Evolutionary conservation across 2,888 invertebrate genomes (phyloP).

Genomic region (Nineta flava): DNA sequence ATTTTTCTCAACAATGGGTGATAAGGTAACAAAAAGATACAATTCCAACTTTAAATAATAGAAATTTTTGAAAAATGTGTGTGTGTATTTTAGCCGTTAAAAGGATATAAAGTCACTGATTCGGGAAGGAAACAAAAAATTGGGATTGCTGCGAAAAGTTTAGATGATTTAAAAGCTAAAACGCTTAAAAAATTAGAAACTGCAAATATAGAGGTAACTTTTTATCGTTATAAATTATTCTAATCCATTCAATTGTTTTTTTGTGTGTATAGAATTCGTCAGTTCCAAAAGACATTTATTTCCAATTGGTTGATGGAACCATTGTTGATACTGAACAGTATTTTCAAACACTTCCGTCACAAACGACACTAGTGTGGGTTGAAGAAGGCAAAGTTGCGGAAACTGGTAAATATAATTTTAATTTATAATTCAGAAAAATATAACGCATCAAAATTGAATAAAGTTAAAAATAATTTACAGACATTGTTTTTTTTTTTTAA

Average conservation of each 20-base stretch:
- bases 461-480: not conserved
- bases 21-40: not conserved
- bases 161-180: slow-evolving; percentile 49
- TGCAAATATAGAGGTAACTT: slow-evolving; percentile 16
- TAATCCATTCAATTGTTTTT: not conserved
- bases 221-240: not conserved
- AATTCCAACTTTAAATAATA: not conserved
- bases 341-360: slow-evolving; percentile 53
- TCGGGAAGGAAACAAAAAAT: slow-evolving; percentile 48
- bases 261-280: not conserved
- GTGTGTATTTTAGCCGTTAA: slow-evolving; percentile 27
- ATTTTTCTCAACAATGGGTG: not conserved
- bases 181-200: slow-evolving; percentile 46
- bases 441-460: not conserved
- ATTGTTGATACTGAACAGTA: slow-evolving; percentile 61
- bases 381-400: slow-evolving; percentile 24
- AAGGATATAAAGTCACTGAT: slow-evolving; percentile 59
- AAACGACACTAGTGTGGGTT: slow-evolving; percentile 51
- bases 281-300: slow-evolving; percentile 14
- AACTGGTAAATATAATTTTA: slow-evolving; percentile 14
- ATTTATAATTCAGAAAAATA: no score
- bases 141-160: slow-evolving; percentile 50
- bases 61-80: not conserved
- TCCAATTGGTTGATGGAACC: slow-evolving; percentile 44
- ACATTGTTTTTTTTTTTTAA: no score